phyloP scores from a whole-genome alignment of 1,140 invertebrate species.

The Neodiprion virginianus region DNA sequence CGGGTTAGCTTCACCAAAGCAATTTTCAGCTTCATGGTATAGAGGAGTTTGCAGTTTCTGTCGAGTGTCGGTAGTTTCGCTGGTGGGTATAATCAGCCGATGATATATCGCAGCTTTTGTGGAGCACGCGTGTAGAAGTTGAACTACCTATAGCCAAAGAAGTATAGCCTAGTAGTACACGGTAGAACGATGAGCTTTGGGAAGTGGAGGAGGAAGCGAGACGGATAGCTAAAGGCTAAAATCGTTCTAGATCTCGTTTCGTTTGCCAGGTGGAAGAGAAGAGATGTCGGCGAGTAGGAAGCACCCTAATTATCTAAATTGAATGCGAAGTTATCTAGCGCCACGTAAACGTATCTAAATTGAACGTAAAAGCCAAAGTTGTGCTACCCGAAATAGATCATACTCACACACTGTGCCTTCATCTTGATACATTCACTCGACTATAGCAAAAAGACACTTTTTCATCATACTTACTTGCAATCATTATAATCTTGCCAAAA shows the following conservation, averaged over 20 bases:
- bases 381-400: neutral
- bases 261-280: neutral
- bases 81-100: neutral
- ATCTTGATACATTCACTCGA: no score
- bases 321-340: neutral
- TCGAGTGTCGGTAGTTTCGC: no score
- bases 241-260: conserved; percentile 5
- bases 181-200: neutral
- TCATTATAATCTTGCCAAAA: neutral
- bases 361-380: neutral
- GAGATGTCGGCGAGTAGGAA: neutral
- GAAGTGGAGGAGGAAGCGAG: neutral
- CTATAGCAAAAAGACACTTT: no score
- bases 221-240: neutral
- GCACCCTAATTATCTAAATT: neutral
- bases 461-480: neutral
- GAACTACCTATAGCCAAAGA: neutral
- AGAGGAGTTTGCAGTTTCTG: no score
- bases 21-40: no score
- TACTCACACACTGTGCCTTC: neutral
- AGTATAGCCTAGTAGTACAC: neutral
- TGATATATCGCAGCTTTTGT: neutral
- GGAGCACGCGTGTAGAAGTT: neutral
- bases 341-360: neutral
- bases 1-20: no score